Evolutionary conservation across 2,797 vertebrate species (phyloP).

Genomic region (Alcedo quadribrachys): DNA sequence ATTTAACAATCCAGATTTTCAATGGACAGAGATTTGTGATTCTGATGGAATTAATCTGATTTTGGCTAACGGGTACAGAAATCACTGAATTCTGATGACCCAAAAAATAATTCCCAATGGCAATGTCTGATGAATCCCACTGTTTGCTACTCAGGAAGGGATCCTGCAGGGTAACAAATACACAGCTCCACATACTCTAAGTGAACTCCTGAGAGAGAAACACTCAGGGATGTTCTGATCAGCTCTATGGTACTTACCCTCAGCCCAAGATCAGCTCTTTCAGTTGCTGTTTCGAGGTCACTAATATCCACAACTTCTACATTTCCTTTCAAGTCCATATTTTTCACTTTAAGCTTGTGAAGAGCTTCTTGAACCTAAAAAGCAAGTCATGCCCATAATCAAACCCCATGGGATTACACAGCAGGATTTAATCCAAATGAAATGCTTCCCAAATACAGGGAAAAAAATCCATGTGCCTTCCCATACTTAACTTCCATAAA

Average conservation of each 20-base stretch:
- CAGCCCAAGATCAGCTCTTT: conserved; percentile 76
- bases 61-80: background rate
- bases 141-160: background rate
- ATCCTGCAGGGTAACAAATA: background rate
- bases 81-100: background rate
- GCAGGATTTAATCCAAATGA: background rate
- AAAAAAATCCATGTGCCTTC: rapidly evolving
- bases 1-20: background rate
- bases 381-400: background rate
- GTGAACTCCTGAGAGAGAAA: background rate
- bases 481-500: background rate
- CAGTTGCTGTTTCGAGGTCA: conserved; percentile 75
- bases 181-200: background rate
- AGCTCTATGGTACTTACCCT: conserved; percentile 66
- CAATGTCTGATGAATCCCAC: background rate
- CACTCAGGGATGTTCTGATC: rapidly evolving
- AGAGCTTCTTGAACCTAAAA: conserved; percentile 85
- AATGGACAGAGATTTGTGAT: background rate
- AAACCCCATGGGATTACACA: rapidly evolving
- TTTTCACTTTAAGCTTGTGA: conserved; percentile 75
- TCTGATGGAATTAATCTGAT: background rate
- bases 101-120: background rate
- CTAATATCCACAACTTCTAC: conserved; percentile 65
- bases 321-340: conserved; percentile 6
- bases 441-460: background rate